phyloP scores from a whole-genome alignment of 2,888 invertebrate species.

The Leuctra nigra region DNA sequence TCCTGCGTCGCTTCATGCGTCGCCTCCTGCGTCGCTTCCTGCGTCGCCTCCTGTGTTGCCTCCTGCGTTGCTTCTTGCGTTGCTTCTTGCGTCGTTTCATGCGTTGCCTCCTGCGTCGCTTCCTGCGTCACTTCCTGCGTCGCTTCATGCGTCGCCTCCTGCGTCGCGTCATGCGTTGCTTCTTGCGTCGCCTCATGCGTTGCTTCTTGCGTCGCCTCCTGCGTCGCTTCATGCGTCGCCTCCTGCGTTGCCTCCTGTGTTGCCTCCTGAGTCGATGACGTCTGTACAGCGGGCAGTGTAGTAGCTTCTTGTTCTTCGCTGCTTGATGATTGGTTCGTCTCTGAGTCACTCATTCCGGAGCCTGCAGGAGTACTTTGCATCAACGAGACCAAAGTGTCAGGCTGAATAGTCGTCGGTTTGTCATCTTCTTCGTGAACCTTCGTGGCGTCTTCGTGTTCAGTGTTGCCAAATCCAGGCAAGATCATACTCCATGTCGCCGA shows the following conservation, averaged over 20 bases:
- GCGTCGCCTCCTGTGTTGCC: too few relatives aligned
- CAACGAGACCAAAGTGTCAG: too few relatives aligned
- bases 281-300: too few relatives aligned
- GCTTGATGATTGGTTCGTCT: neutral
- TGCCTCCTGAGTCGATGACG: neutral
- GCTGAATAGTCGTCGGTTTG: too few relatives aligned
- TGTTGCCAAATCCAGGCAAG: constrained; percentile 53
- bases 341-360: neutral
- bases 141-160: neutral
- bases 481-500: constrained; percentile 74
- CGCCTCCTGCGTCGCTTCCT: neutral
- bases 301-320: neutral
- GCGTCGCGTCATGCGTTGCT: neutral
- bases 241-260: neutral
- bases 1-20: neutral
- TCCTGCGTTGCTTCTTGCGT: neutral
- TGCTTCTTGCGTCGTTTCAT: neutral
- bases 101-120: neutral
- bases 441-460: neutral
- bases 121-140: neutral
- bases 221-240: neutral
- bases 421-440: too few relatives aligned
- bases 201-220: neutral
- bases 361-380: neutral
- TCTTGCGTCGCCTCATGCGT: neutral